Evolutionary conservation across 1,140 invertebrate species (phyloP), one percentile per base, ranked within the genome.

Genomic region (Diploscapter pachys): DNA sequence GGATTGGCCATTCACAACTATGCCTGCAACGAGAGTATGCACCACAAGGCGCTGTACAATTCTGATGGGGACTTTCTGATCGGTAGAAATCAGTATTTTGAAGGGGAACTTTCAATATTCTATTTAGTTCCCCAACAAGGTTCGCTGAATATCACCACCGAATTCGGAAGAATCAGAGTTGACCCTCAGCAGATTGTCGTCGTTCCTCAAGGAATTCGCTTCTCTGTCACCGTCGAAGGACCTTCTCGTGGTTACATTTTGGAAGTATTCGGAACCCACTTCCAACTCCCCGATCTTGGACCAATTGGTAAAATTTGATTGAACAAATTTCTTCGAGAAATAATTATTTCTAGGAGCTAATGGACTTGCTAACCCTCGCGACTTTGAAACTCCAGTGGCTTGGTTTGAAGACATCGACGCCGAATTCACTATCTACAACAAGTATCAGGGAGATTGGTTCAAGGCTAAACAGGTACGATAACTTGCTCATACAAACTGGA

Each of bases 41-140:
- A 89, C 48, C 89, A 95, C 81, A 90, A 90, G 77, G 92, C 92
- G 68, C 91, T 96, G 79, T 96, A 95, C 83, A 96, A 94, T 87
- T 91, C 95, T 64, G 96, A 99, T 89, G 96, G 96, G 51, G 95
- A 99, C 86, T 92, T 98, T 81, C 89, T 99, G 13, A 93, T 99
- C 81, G 95, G 93, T 94, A 89, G 83, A 31, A 31, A 31, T 31
- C 31, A 31, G 31, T 31, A 31, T 31, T 31, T 31, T 31, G 31
- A 31, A 31, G 31, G 31, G 31, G 31, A 31, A 31, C 31, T 31
- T 31, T 31, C 31, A 31, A 31, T 31, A 31, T 31, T 31, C 31
- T 11, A 72, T 89, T 63, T 83, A 97, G 96, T 99, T 48, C 95
- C 96, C 0, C 95, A 99, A 86, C 87, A 92, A 83, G 96, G 96